Evolutionary conservation across 2,113 vertebrate genomes (phyloP).

Genomic region (Thryonomys swinderianus): DNA sequence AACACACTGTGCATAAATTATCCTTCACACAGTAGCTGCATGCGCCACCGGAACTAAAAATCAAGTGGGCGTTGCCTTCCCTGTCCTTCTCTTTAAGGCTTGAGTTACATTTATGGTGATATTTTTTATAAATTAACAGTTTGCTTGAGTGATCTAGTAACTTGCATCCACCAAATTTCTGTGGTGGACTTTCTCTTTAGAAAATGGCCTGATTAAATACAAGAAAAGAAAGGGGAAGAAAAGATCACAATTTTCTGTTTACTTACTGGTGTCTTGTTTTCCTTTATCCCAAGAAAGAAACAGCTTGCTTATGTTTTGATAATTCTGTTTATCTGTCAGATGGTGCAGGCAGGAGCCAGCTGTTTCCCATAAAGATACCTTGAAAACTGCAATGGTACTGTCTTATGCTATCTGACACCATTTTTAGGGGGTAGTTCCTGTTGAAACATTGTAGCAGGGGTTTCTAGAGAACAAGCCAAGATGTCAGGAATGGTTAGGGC

Average conservation of each 20-base stretch:
- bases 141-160: constrained; percentile 55
- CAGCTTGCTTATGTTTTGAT: constrained; percentile 49
- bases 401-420: constrained; percentile 59
- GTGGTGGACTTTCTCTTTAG: constrained; percentile 14
- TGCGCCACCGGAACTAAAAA: neutral
- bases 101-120: constrained; percentile 39
- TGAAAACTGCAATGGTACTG: constrained; percentile 51
- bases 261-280: constrained; percentile 13
- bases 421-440: constrained; percentile 55
- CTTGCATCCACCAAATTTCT: neutral
- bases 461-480: constrained; percentile 56
- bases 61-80: neutral
- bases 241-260: constrained; percentile 47
- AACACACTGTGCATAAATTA: neutral
- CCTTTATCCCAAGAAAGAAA: constrained; percentile 56
- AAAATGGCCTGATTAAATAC: constrained; percentile 64
- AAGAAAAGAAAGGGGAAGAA: constrained; percentile 37
- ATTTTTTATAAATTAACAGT: constrained; percentile 39
- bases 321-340: constrained; percentile 61
- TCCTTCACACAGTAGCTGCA: neutral
- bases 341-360: constrained; percentile 49
- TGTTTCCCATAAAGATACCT: constrained; percentile 66
- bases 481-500: constrained; percentile 58
- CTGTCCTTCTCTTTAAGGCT: neutral
- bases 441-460: constrained; percentile 36